Evolutionary conservation across 1,140 invertebrate species (phyloP), one percentile per base, ranked within the genome.

Genomic region (Goniozus legneri): DNA sequence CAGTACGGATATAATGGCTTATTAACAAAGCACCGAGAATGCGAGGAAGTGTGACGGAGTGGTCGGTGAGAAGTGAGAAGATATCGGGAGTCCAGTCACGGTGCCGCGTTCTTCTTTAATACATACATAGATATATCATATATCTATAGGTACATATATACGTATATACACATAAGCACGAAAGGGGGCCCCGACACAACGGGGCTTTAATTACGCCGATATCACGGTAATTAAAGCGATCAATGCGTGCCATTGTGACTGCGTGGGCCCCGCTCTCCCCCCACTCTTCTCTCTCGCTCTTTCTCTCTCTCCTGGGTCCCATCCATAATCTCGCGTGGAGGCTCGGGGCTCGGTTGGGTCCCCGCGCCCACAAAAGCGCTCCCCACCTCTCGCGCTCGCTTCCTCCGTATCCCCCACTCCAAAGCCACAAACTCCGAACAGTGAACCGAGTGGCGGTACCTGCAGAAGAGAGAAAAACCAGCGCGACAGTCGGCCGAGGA

Each of bases 201-300:
- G 60, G 65, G 42, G 55, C 64, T 71, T 71, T 73, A 73, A 73
- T 73, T 73, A 69, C 65, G 58, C 60, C 62, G 67, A 72, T 73
- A 73, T 73, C 71, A 71, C 65, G 69, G 65, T 70, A 65, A 73
- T 71, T 71, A 70, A 67, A 60, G 51, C 60, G 66, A 65, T 72
- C 67, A 70, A 73, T 71, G 62, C 57, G 48, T 52, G 38, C 57
- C 56, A 73, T 73, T 72, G 62, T 73, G 50, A 46, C 47, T 57
- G 50, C 54, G 45, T 42, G 56, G 53, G 51, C 52, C 52, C 50
- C 46, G 40, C 45, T 27, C 52, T 44, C 44, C 49, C 24, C 24
- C 4, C 24, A 27, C 24, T 10, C 10, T 27, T 27, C 24, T 27
- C 24, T 4, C 24, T 27, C n/a, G n/a, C n/a, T n/a, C n/a, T n/a